A percentile compares a stretch with the other conserved stretches of the same genome.
Evolutionary conservation across 2,797 vertebrate species (phyloP).

Genomic region (Pygocentrus nattereri): DNA sequence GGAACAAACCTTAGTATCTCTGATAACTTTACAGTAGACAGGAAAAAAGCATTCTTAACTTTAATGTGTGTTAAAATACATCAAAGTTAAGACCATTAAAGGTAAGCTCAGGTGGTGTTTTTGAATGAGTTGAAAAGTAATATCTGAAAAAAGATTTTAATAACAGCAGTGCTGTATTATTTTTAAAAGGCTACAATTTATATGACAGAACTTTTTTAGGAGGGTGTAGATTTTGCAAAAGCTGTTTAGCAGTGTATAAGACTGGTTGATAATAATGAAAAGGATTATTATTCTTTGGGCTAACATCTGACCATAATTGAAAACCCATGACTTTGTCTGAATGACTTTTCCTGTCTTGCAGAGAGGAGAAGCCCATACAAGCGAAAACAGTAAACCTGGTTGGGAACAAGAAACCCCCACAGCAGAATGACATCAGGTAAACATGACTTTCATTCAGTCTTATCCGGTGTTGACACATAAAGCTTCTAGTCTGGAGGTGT

Average conservation of each 20-base stretch:
- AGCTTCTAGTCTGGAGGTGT: conserved; percentile 8
- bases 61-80: too few species aligned
- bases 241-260: not conserved
- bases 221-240: too few species aligned
- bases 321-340: not conserved
- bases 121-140: too few species aligned
- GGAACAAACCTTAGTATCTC: not conserved
- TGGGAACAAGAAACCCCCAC: conserved; percentile 82
- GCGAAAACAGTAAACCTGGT: conserved; percentile 84
- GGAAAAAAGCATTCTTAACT: too few species aligned
- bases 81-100: too few species aligned
- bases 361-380: conserved; percentile 84
- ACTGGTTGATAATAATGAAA: not conserved
- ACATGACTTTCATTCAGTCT: conserved; percentile 34
- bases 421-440: conserved; percentile 85
- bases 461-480: conserved; percentile 9
- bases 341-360: conserved; percentile 68
- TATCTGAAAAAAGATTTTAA: too few species aligned
- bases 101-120: too few species aligned
- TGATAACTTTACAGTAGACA: not conserved
- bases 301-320: not conserved
- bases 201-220: too few species aligned
- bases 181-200: too few species aligned
- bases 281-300: not conserved
- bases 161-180: too few species aligned